Evolutionary conservation across 2,888 invertebrate genomes (phyloP).

Genomic region (Suillia variegata): DNA sequence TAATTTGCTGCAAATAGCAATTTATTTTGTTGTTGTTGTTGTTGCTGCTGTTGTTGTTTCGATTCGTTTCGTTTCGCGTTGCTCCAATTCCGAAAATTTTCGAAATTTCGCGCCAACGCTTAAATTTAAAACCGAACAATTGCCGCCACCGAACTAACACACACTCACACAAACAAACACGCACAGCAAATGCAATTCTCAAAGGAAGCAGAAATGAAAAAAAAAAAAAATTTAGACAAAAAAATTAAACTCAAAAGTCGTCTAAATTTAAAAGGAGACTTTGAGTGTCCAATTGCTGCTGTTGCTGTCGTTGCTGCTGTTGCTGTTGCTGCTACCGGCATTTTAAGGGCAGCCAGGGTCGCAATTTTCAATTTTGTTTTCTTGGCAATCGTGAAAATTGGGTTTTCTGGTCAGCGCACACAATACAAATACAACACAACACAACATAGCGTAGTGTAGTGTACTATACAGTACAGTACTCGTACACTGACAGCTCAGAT

Average conservation of each 20-base stretch:
- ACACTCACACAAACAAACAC: background rate
- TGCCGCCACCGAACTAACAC: too few relatives aligned
- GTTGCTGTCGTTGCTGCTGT: too few relatives aligned
- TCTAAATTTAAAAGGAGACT: background rate
- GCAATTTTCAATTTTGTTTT: constrained; percentile 15
- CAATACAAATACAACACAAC: too few relatives aligned
- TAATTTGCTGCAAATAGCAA: too few relatives aligned
- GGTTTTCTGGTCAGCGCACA: background rate
- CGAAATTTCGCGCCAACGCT: background rate
- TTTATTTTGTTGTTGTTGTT: too few relatives aligned
- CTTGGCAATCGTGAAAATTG: background rate
- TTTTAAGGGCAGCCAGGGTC: constrained; percentile 49
- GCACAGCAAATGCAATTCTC: constrained; percentile 15
- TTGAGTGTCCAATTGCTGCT: too few relatives aligned
- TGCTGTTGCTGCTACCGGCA: background rate
- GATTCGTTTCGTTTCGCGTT: too few relatives aligned
- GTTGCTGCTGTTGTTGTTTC: too few relatives aligned
- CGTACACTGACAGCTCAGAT: too few relatives aligned
- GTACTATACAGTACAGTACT: too few relatives aligned
- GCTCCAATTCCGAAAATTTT: constrained; percentile 9
- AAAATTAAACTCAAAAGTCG: background rate
- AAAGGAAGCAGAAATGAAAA: background rate
- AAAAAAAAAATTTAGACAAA: background rate
- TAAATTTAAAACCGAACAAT: background rate
- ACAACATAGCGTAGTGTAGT: too few relatives aligned